Base-by-base conservation (phyloP, 2,888 invertebrate species). In the Empis livida region DNA sequence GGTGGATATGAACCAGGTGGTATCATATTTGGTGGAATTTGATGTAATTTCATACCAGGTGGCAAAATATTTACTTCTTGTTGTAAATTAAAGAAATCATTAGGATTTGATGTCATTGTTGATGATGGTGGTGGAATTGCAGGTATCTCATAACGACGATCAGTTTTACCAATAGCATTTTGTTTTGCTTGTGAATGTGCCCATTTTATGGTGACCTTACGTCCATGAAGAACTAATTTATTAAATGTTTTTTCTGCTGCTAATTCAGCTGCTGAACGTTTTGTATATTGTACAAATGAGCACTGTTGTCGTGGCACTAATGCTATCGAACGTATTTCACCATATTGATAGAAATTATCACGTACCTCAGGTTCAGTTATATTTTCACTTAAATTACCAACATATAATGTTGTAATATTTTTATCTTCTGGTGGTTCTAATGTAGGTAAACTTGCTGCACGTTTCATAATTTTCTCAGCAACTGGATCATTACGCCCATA, bases 291-390 rank as follows among this genome's bases (percentile, higher is more conserved):
- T 3, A 99, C 87, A 65, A 99, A 99, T 1, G 95, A 94, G 72
- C 97, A 97, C 61, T 90, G 90, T 57, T 97, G 95, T 54, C 92
- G 82, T 0, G 86, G 82, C 10, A 97, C 91, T 57, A 97, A 73
- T 10, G 93, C 93, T 16, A 99, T 78, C 1, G 88, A 86, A 56
- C 99, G 80, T 50, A 99, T 94, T 70, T 99, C 99, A 14, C 99
- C 99, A 70, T 88, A 97, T 65, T 99, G 97, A 70, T 99, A 99
- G 70, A 99, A 99, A 61, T 96, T 89, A 62, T 96, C 94, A 53
- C 90, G 82, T 41, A 97, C 74, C 59, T 95, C 93, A 52, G 89
- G 87, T 59, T 97, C 96, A 0, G 84, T 82, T 31, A 94, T 78
- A 51, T 80, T 77, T 48, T 90, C 92, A 1, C 93, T 91, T 16